A percentile compares a stretch with the other conserved stretches of the same genome.
These are phyloP conservation scores for Peromyscus attwateri DNA, from an alignment of 2,797 vertebrate species.

Conservation along the genomic window DNA sequence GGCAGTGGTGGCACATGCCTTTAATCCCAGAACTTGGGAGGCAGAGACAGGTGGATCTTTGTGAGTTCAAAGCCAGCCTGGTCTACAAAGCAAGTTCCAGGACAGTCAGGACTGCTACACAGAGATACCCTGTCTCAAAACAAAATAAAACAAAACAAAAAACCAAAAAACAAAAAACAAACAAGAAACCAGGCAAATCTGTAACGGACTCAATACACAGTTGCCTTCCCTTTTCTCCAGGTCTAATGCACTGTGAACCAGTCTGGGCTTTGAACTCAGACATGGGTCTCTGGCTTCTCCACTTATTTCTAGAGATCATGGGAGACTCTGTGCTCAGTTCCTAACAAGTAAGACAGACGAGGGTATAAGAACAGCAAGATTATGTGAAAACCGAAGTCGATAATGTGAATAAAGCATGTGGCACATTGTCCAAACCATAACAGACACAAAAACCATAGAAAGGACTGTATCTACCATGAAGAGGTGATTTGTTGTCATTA, in stretches of 20 bases:
- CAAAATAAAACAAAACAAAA: too few species aligned
- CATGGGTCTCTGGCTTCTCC: not conserved
- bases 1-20: too few species aligned
- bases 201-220: not conserved
- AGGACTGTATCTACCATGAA: not conserved
- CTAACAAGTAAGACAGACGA: not conserved
- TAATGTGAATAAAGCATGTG: not conserved
- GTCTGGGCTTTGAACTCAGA: not conserved
- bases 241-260: not conserved
- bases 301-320: not conserved
- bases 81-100: too few species aligned
- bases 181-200: not conserved
- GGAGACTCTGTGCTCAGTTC: not conserved
- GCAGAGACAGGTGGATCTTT: too few species aligned
- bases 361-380: not conserved
- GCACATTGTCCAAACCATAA: not conserved
- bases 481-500: not conserved
- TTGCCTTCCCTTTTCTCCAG: not conserved
- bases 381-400: not conserved
- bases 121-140: too few species aligned
- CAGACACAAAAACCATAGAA: not conserved
- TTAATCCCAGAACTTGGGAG: too few species aligned
- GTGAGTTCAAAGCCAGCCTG: too few species aligned
- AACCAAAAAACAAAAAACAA: not conserved
- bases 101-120: too few species aligned